Evolutionary conservation across 1,140 invertebrate species (phyloP).

Genomic region (Bicyclus anynana): DNA sequence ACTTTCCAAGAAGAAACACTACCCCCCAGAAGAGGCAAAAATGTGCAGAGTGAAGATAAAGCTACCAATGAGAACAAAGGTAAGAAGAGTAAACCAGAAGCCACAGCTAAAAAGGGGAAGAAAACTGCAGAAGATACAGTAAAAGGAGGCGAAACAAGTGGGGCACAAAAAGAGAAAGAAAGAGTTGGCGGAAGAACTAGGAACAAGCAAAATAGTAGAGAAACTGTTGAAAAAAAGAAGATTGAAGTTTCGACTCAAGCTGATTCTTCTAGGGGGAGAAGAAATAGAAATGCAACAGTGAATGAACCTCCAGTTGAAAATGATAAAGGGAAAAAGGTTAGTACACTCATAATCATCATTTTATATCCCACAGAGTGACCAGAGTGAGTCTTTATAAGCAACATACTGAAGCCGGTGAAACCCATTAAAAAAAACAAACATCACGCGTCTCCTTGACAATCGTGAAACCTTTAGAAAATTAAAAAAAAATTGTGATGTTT

Average conservation of each 20-base stretch:
- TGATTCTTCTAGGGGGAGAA: background rate
- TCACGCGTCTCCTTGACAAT: too few species aligned
- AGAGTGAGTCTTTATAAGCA: too few species aligned
- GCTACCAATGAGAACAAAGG: background rate
- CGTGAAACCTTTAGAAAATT: too few species aligned
- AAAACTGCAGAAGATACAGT: background rate
- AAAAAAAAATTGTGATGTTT: too few species aligned
- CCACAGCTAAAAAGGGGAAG: background rate
- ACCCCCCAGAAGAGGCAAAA: background rate
- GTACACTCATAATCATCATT: too few species aligned
- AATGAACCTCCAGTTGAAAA: background rate
- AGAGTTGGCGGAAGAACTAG: background rate
- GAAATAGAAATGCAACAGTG: background rate
- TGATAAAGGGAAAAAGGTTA: background rate
- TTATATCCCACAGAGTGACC: too few species aligned
- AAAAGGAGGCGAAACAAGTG: background rate
- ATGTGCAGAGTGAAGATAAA: background rate
- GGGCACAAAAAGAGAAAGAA: background rate
- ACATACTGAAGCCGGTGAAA: too few species aligned
- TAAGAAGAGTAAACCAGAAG: background rate
- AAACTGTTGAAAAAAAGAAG: background rate
- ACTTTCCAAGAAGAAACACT: background rate
- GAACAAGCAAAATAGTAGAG: background rate
- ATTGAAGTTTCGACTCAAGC: background rate
- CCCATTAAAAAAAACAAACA: too few species aligned